A percentile compares a stretch with the other conserved stretches of the same genome.
These are phyloP conservation scores for Scolopax bukidnonensis DNA, from an alignment of 2,797 vertebrate genomes.

Conservation along the genomic window DNA sequence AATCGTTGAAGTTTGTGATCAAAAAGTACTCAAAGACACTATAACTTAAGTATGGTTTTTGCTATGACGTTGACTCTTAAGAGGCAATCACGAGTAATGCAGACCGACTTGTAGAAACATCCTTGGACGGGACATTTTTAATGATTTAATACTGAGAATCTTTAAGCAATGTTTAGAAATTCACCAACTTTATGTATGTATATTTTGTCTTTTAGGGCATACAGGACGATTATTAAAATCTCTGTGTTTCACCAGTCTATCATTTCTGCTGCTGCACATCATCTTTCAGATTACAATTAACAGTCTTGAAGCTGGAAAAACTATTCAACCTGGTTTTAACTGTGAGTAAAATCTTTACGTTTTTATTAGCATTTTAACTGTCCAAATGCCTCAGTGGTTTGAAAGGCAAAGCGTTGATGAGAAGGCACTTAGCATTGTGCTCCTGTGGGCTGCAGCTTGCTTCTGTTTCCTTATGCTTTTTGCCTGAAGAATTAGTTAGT, in stretches of 20 bases:
- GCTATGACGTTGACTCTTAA: neutral
- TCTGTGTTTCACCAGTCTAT: constrained; percentile 93
- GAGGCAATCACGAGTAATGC: neutral
- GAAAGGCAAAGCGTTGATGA: neutral
- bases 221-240: constrained; percentile 95
- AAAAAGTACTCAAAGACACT: neutral
- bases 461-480: neutral
- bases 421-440: neutral
- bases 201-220: constrained; percentile 84
- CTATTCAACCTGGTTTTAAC: constrained; percentile 85
- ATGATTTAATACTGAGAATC: neutral
- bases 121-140: neutral
- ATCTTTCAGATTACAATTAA: constrained; percentile 96
- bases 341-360: constrained; percentile 85
- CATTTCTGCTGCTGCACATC: constrained; percentile 95
- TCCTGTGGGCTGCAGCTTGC: neutral
- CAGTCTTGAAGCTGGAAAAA: constrained; percentile 88
- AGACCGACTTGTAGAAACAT: neutral
- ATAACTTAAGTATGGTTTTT: neutral
- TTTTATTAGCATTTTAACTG: neutral
- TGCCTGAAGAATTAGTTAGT: neutral
- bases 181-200: neutral
- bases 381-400: neutral
- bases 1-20: neutral
- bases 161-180: neutral